Evolutionary conservation across 2,113 vertebrate genomes (phyloP).

Genomic region (Daubentonia madagascariensis): DNA sequence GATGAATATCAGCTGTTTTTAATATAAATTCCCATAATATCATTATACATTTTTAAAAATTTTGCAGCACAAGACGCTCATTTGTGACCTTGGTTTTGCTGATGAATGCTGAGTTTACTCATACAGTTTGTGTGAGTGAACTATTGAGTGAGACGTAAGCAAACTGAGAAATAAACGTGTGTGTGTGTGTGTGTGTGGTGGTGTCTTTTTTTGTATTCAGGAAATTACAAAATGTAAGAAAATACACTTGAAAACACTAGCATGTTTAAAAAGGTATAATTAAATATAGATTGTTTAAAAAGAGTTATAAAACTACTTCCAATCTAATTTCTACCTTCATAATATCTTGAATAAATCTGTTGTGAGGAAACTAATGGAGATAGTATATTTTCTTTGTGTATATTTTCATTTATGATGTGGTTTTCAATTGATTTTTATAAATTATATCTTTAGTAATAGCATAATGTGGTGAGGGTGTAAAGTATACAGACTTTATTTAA

Average conservation of each 20-base stretch:
- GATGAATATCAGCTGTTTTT: neutral
- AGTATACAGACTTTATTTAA: neutral
- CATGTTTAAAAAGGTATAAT: neutral
- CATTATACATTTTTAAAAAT: neutral
- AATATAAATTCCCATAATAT: neutral
- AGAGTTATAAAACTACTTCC: neutral
- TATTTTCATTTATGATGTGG: neutral
- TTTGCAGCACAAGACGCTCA: neutral
- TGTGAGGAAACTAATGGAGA: neutral
- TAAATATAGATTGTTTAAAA: neutral
- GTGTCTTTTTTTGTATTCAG: conserved; percentile 26
- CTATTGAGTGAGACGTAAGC: neutral
- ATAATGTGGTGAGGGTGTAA: neutral
- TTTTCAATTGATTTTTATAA: conserved; percentile 25
- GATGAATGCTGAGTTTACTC: neutral
- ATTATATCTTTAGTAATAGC: neutral
- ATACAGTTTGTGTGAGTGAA: neutral
- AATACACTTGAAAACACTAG: neutral
- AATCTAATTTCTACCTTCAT: neutral
- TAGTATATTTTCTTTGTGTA: neutral
- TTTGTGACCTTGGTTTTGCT: conserved; percentile 46
- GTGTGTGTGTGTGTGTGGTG: neutral
- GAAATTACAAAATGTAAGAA: neutral
- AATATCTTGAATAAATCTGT: neutral
- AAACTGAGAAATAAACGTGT: neutral